Conservation (phyloP, 2,113 vertebrate species). For the Gnathonemus echidnorhynchus region DNA sequence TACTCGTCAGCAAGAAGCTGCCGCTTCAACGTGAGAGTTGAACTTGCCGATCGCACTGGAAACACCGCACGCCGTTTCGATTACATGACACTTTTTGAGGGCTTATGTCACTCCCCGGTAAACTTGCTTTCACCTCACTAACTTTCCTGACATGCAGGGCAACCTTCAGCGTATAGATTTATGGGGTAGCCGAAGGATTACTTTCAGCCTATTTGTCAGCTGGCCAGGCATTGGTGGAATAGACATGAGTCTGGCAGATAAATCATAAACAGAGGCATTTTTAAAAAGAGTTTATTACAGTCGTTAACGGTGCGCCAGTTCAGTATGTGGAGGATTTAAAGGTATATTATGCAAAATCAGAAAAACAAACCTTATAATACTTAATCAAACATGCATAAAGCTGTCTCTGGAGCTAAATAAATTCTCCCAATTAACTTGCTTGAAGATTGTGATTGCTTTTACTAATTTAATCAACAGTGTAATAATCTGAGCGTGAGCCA, state of each 20-base stretch:
- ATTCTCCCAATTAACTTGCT: constrained; percentile 77
- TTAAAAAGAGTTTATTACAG: constrained; percentile 69
- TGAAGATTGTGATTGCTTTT: constrained; percentile 76
- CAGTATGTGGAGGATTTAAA: constrained; percentile 69
- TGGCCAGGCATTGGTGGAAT: constrained; percentile 55
- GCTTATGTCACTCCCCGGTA: constrained; percentile 19
- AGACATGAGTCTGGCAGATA: constrained; percentile 52
- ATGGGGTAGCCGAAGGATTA: constrained; percentile 52
- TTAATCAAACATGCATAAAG: constrained; percentile 90
- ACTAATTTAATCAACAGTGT: constrained; percentile 79
- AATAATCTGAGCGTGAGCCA: constrained; percentile 58
- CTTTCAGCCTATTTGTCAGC: constrained; percentile 69
- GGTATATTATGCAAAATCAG: constrained; percentile 88
- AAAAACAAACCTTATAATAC: constrained; percentile 85
- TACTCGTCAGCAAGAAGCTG: neutral
- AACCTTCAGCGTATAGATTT: constrained; percentile 62
- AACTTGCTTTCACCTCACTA: constrained; percentile 45
- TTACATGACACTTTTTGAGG: neutral
- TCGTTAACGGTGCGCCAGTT: constrained; percentile 64
- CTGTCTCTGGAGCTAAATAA: constrained; percentile 73
- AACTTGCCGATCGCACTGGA: neutral
- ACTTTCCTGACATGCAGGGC: constrained; percentile 57
- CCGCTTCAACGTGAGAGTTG: neutral
- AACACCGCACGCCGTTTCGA: neutral
- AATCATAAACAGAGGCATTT: constrained; percentile 67